Evolutionary conservation across 2,888 invertebrate genomes (phyloP), one percentile per base, ranked within the genome.

Genomic region (Rhaphigaster nebulosa): DNA sequence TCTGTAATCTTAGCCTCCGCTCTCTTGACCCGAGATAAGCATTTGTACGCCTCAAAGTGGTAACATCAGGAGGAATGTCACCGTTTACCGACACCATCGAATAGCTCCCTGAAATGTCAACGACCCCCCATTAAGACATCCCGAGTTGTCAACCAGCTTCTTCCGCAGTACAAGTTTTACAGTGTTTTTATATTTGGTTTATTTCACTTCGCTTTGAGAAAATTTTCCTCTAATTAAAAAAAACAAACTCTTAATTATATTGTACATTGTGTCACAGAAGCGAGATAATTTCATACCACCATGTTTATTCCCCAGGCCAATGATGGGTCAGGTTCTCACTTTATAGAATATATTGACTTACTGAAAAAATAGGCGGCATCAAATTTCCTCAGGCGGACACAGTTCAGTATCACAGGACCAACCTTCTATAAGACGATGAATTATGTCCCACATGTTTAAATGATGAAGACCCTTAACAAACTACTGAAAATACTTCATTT

Each of bases 61-160:
- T 84, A 84, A 84, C 45, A 84, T 84, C 84, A 50, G 45, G 70
- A 76, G 41, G 84, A 45, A 84, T 84, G 41, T 84, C 84, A n/a
- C 45, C 45, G 45, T 50, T 50, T 84, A 84, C n/a, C 45, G 84
- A 84, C 84, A 84, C 45, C n/a, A 50, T 84, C 45, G n/a, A 84
- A 84, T 45, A 84, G 84, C n/a, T 84, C 45, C 84, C 41, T 50
- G 84, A 84, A 84, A 84, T 45, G 84, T 84, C 84, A 84, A 50
- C 84, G 84, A 41, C 84, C 84, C 76, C 45, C 41, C 84, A 84
- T 84, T 50, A 45, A 84, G n/a, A 84, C 84, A 84, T 45, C 45
- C 70, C 38, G 70, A 38, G 70, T 76, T 76, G 70, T 76, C 70
- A 76, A 76, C 70, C 70, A 76, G 70, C 20, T 76, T 76, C 70